Base-by-base conservation (phyloP, 2,113 vertebrate species). In the Anarrhichthys ocellatus region DNA sequence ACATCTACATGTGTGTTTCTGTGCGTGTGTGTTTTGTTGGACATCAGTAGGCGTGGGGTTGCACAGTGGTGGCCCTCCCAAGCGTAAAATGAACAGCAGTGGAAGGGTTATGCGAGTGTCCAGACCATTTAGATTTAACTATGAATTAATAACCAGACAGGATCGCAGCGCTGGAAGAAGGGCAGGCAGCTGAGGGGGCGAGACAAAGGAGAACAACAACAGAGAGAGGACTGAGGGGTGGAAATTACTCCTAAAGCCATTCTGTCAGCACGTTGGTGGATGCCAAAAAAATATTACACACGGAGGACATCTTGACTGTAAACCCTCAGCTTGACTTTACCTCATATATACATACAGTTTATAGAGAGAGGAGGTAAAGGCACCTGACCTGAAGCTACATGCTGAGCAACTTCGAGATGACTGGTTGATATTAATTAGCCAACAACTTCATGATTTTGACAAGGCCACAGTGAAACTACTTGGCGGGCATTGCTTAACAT, bases 61-160 rank as follows among this genome's bases (percentile, higher is more conserved):
- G 8, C 24, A 42, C 72, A 75, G 52, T 18, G 78, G 78, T 38
- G 77, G 76, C 69, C 74, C 85, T 83, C 66, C 83, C 85, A 75
- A 84, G 85, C n/a, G 59, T 88, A 68, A 92, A 93, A 90, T 83
- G 70, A 83, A 78, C 65, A 69, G 67, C 74, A 61, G 83, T 76
- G 58, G 32, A 84, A 70, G 86, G 85, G 78, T 69, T 86, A 73
- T 84, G 67, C 44, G 71, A 77, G 74, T 82, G 90, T 91, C 90
- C 87, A 85, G 83, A 88, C 85, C 61, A 52, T 90, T 91, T 90
- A 86, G 78, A 87, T 88, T 84, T 91, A 86, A 92, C 71, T 84
- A 87, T 92, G 68, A 92, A 93, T 88, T 90, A 90, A 89, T 92
- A 92, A 91, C 64, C 79, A 84, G 73, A 76, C 81, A 77, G 84